Base-by-base conservation (phyloP, 2,888 invertebrate genomes). In the Eristalinus sepulchralis region DNA sequence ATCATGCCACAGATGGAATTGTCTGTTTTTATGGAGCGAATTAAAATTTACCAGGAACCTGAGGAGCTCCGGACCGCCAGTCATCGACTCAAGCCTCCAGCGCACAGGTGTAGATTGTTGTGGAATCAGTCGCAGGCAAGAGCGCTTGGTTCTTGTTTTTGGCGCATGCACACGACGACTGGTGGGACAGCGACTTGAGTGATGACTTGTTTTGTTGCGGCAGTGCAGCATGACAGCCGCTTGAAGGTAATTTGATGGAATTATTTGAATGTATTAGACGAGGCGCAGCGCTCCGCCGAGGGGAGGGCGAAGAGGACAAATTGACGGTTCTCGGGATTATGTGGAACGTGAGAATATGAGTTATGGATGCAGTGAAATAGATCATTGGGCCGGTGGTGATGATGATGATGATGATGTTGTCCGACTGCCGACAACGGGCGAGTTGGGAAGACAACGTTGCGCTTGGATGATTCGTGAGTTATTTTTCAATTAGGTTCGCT, bases 321-420 rank as follows among this genome's bases (percentile, higher is more conserved):
- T 86, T 86, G 82, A 78, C 57, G 82, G 75, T 59, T 81, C 63
- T 33, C 66, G 34, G 78, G 82, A 75, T 6, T 17, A 47, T 83
- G 22, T 86, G 34, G 86, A 86, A 86, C 86, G 86, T 86, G 86
- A 86, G 86, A 86, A 86, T 86, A 86, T 83, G 82, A 86, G 82
- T 86, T 86, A 86, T 83, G 82, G 82, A 86, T 78, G 82, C 86
- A 83, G 55, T 86, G 86, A 86, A 86, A 86, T 86, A 86, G 86
- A 86, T 86, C 86, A 83, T 79, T 84, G 71, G 79, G 75, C 75
- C 70, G 73, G 33, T 47, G 79, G 59, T 66, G 71, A 71, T 39
- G 79, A 55, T 24, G 47, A 68, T 62, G 67, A 60, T 8, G 62
- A 62, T 53, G 34, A 10, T 72, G 24, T 34, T 22, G 27, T 55